Conservation (phyloP, 1,140 invertebrate species). For the Plodia interpunctella region DNA sequence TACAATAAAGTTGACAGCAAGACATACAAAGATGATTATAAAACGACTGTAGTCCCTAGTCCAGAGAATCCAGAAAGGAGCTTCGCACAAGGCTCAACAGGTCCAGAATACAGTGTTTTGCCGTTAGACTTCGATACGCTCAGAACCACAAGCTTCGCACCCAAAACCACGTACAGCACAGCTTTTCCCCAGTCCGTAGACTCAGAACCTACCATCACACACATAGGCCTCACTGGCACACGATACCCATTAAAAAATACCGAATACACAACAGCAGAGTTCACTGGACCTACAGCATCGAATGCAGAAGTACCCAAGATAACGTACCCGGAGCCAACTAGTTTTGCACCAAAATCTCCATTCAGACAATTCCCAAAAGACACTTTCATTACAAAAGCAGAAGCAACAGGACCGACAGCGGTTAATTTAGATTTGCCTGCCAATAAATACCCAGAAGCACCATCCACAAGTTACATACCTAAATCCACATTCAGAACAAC, state of each 20-base stretch:
- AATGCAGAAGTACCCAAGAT: neutral
- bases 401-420: neutral
- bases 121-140: constrained; percentile 5
- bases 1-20: constrained; percentile 32
- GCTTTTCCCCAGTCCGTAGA: constrained; percentile 5
- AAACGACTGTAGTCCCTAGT: constrained; percentile 18
- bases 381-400: neutral
- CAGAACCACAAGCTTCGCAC: constrained; percentile 9
- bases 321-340: neutral
- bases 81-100: constrained; percentile 11
- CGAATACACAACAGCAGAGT: neutral
- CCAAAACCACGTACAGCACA: constrained; percentile 14
- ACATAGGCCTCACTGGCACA: constrained; percentile 8
- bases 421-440: neutral
- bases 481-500: constrained; percentile 8
- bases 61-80: no score
- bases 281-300: constrained; percentile 5
- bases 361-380: neutral
- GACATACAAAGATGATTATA: constrained; percentile 39
- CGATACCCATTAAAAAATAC: constrained; percentile 4
- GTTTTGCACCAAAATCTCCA: neutral
- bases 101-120: constrained; percentile 1
- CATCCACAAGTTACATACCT: neutral
- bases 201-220: constrained; percentile 10
- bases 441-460: neutral